Conservation (phyloP, 2,113 vertebrate genomes). For the Xenopus laevis region DNA sequence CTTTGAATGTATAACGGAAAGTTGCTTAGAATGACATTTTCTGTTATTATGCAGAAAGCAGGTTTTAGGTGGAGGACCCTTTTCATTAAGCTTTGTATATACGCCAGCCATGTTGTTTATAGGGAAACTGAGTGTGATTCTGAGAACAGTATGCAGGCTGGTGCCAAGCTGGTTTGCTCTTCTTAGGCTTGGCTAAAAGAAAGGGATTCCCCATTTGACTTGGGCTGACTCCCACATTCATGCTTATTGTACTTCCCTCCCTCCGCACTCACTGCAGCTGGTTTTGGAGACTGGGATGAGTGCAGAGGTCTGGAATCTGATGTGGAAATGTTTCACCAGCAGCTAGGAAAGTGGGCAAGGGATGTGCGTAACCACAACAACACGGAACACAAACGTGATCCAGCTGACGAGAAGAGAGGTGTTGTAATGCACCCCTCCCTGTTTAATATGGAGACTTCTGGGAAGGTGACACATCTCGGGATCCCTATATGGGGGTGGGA, state of each 20-base stretch:
- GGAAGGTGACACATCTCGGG: slow-evolving; percentile 2
- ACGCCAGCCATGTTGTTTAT: too few relatives aligned
- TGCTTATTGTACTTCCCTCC: neutral
- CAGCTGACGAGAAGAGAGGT: neutral
- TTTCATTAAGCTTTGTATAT: too few relatives aligned
- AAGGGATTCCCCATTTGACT: slow-evolving; percentile 29
- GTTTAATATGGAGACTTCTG: slow-evolving; percentile 3
- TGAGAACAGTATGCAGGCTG: too few relatives aligned
- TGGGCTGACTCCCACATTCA: neutral
- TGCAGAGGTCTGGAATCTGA: slow-evolving; percentile 17
- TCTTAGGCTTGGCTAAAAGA: neutral
- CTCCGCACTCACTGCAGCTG: slow-evolving; percentile 27
- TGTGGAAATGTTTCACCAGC: slow-evolving; percentile 27
- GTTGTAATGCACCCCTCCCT: slow-evolving; percentile 16
- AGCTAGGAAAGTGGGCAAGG: slow-evolving; percentile 23
- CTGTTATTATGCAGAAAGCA: too few relatives aligned
- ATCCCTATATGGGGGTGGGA: neutral
- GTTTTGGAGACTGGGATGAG: neutral
- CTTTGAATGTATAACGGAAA: too few relatives aligned
- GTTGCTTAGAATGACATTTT: too few relatives aligned
- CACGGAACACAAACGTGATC: slow-evolving; percentile 6
- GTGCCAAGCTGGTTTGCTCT: too few relatives aligned
- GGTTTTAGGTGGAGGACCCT: too few relatives aligned
- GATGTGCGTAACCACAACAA: slow-evolving; percentile 11
- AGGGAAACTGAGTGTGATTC: too few relatives aligned